Evolutionary conservation across 2,888 invertebrate genomes (phyloP).

Genomic region (Herminia tarsipennalis): DNA sequence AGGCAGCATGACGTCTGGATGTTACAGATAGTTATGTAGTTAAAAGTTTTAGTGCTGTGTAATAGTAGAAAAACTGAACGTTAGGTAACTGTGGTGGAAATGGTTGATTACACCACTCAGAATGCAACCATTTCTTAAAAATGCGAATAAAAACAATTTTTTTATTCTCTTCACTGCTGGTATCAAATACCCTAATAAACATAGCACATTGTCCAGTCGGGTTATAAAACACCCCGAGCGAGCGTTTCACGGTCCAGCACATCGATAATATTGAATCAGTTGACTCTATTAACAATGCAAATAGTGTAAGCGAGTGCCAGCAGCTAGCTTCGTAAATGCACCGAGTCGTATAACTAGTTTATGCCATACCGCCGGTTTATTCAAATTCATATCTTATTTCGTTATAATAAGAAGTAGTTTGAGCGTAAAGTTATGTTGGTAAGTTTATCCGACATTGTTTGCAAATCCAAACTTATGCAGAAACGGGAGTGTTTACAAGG

Average conservation of each 20-base stretch:
- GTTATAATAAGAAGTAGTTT: slow-evolving; percentile 5
- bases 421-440: slow-evolving; percentile 39
- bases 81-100: no score
- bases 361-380: neutral
- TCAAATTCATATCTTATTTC: slow-evolving; percentile 32
- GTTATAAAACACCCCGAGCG: slow-evolving; percentile 47
- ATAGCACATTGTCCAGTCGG: slow-evolving; percentile 13
- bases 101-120: no score
- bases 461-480: slow-evolving; percentile 77
- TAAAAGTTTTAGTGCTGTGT: no score
- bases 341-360: slow-evolving; percentile 49
- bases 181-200: slow-evolving; percentile 21
- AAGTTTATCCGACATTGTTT: slow-evolving; percentile 69
- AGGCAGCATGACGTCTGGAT: no score
- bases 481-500: slow-evolving; percentile 71
- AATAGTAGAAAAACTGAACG: no score
- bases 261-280: slow-evolving; percentile 77
- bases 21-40: no score
- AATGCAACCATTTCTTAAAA: no score
- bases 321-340: slow-evolving; percentile 72
- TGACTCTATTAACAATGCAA: slow-evolving; percentile 79
- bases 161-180: neutral
- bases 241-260: slow-evolving; percentile 48
- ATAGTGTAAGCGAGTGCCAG: slow-evolving; percentile 66
- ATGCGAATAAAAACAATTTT: neutral